A percentile compares a stretch with the other conserved stretches of the same genome.
Conservation (phyloP, 1,140 invertebrate genomes). For the Coboldia fuscipes region DNA sequence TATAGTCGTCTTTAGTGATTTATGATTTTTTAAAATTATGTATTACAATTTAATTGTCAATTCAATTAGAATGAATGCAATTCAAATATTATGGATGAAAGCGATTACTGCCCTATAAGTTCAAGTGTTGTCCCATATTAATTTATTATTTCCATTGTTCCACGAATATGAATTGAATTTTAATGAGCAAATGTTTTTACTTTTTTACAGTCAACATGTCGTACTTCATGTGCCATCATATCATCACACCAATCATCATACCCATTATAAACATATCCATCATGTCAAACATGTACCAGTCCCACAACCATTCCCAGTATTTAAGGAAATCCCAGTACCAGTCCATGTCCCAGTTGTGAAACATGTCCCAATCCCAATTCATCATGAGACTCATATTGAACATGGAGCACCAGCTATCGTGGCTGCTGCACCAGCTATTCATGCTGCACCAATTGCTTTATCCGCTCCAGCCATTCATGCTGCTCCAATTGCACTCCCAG, state of each 20-base stretch:
- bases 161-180: no score
- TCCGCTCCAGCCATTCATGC: not conserved
- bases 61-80: no score
- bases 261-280: conserved; percentile 33
- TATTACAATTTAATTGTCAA: no score
- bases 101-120: no score
- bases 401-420: not conserved
- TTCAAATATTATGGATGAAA: no score
- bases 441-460: not conserved
- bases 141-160: no score
- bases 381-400: conserved; percentile 10
- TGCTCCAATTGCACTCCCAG: no score
- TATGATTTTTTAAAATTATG: no score
- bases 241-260: conserved; percentile 40
- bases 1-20: no score
- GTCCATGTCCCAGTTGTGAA: conserved; percentile 15
- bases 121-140: no score
- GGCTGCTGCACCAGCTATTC: not conserved
- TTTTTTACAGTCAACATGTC: conserved; percentile 27
- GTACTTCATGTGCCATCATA: conserved; percentile 38
- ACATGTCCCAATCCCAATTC: conserved; percentile 13
- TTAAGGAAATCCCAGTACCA: conserved; percentile 12
- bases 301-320: conserved; percentile 22
- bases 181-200: no score
- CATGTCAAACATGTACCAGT: conserved; percentile 19